Evolutionary conservation across 1,140 invertebrate genomes (phyloP), one percentile per base, ranked within the genome.

Genomic region (Probaryconus sp.): DNA sequence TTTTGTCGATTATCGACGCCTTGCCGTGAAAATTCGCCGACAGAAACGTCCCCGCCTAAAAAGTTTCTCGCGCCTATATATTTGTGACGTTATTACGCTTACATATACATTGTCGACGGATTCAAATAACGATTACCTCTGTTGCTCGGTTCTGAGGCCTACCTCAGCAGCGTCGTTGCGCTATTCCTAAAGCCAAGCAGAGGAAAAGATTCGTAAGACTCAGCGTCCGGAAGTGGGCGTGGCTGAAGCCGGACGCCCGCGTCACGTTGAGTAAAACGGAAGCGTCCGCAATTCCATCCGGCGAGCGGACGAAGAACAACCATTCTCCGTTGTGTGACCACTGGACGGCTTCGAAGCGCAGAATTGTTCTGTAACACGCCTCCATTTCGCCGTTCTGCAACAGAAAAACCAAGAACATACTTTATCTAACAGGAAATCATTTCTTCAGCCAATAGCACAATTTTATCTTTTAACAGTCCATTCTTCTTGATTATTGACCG

Each of bases 321-420:
- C 90, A 89, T 81, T 91, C 90, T n/a, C 90, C 90, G 2, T 83
- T 85, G 79, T 91, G 89, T n/a, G 88, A 88, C 65, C 83, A 83
- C 67, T 87, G 85, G 18, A 91, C 88, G 30, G 83, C 82, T 53
- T 87, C 81, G 67, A 91, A 89, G 30, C 85, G 88, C 68, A 91
- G 79, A 13, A 85, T 83, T 30, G 89, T 88, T 67, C 86, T 82
- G 78, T 89, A 89, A 81, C 90, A 91, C 30, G 89, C 80, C 13
- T 85, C 78, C 5, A 86, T 87, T 40, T 87, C 86, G 7, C 84
- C 86, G 42, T 85, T 82, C 90, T 91, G 85, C 3, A 86, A 89
- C 37, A 78, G 17, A 80, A 50, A 53, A 68, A 75, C 65, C 26
- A 14, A 48, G 31, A 31, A 42, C 47, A 45, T 56, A 42, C 56